These are phyloP conservation scores for Chrysotoxum bicinctum DNA, from an alignment of 2,888 invertebrate genomes.

Conservation along the genomic window DNA sequence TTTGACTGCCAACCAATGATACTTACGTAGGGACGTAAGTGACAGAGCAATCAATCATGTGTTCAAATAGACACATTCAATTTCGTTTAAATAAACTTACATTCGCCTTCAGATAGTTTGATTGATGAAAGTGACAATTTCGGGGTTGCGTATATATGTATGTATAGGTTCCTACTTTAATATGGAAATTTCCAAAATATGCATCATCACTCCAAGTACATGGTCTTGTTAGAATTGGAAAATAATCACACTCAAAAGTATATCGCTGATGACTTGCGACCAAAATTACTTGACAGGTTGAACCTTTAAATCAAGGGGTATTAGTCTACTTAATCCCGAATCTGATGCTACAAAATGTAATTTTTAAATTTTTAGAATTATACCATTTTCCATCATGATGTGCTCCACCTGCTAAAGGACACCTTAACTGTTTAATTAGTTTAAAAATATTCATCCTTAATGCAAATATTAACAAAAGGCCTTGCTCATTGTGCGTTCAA, in stretches of 20 bases:
- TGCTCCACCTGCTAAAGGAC: too few relatives aligned
- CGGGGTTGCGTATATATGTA: conserved; percentile 23
- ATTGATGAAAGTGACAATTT: conserved; percentile 72
- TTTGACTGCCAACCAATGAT: not conserved
- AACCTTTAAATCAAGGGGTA: too few relatives aligned
- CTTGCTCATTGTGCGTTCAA: not conserved
- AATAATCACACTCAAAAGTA: not conserved
- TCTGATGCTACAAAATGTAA: too few relatives aligned
- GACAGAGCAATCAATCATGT: conserved; percentile 62
- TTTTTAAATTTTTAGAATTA: too few relatives aligned
- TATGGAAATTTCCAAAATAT: not conserved
- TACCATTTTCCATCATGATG: too few relatives aligned
- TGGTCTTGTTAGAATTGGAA: conserved; percentile 41
- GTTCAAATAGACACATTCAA: conserved; percentile 70
- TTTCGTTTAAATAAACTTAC: conserved; percentile 70
- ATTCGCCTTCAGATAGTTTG: conserved; percentile 62
- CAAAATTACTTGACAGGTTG: too few relatives aligned
- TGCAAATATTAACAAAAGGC: too few relatives aligned
- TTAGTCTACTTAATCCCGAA: too few relatives aligned
- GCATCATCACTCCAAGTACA: not conserved
- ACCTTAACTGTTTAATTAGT: not conserved
- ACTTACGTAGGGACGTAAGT: not conserved
- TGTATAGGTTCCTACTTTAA: not conserved
- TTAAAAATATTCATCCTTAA: not conserved
- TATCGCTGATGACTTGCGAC: not conserved